Percentiles rank a stretch among this genome's conserved stretches.
phyloP scores from a whole-genome alignment of 1,140 invertebrate genomes.

The Trichonephila clavata region DNA sequence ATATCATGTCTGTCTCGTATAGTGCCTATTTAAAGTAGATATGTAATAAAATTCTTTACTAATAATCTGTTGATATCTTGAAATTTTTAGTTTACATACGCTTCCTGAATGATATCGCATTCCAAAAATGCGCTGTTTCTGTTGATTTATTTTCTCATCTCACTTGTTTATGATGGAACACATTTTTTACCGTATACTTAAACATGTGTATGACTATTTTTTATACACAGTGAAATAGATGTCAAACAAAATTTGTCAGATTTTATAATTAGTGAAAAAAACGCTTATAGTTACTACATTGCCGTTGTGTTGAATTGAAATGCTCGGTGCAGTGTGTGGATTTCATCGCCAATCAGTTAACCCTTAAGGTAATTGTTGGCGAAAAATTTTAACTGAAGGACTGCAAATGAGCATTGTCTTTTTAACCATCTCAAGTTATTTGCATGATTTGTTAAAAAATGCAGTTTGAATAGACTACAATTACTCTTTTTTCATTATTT shows the following conservation, averaged over 20 bases:
- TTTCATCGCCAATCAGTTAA: background rate
- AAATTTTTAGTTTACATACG: constrained; percentile 43
- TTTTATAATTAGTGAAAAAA: background rate
- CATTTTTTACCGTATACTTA: constrained; percentile 22
- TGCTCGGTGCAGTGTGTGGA: background rate
- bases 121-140: constrained; percentile 23
- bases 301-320: too few relatives aligned
- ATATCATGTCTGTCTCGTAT: background rate
- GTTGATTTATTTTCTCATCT: constrained; percentile 22
- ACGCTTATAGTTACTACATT: background rate
- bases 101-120: background rate
- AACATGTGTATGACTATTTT: constrained; percentile 1
- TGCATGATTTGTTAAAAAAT: too few relatives aligned
- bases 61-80: constrained; percentile 32
- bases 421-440: too few relatives aligned
- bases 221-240: background rate
- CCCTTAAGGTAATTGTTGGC: too few relatives aligned
- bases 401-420: too few relatives aligned
- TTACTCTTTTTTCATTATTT: too few relatives aligned
- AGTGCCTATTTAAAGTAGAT: constrained; percentile 54
- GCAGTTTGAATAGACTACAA: too few relatives aligned
- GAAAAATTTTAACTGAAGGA: too few relatives aligned
- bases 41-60: background rate
- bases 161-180: constrained; percentile 20
- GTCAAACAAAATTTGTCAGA: background rate